A percentile compares a stretch with the other conserved stretches of the same genome.
Conservation (phyloP, 2,888 invertebrate species). For the Eueremaeus valkanovi region DNA sequence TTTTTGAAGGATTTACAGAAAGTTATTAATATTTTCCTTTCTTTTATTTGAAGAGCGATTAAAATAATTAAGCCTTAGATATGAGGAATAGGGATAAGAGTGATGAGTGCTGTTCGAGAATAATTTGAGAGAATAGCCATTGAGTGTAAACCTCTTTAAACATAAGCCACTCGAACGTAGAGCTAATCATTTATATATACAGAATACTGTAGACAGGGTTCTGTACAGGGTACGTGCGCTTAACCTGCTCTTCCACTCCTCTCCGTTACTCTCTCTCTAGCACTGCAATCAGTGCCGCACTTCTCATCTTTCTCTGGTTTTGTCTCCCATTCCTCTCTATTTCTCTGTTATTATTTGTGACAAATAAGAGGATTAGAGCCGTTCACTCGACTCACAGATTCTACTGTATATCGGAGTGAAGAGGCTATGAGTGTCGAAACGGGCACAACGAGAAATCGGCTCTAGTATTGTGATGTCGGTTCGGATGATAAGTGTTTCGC, state of each 20-base stretch:
- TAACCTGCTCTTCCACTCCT: background rate
- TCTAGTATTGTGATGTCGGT: background rate
- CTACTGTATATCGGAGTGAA: constrained; percentile 8
- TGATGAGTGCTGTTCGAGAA: too few species aligned
- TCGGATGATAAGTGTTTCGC: constrained; percentile 5
- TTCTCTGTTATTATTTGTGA: constrained; percentile 36
- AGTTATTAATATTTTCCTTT: background rate
- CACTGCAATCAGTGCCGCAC: constrained; percentile 9
- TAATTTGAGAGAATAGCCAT: background rate
- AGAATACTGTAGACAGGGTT: background rate
- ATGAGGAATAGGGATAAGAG: background rate
- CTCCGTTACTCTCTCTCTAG: background rate
- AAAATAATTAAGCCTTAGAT: constrained; percentile 8
- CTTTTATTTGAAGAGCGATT: background rate
- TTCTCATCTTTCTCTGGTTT: constrained; percentile 29
- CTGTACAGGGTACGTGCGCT: background rate
- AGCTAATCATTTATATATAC: constrained; percentile 33
- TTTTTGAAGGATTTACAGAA: background rate
- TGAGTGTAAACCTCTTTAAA: background rate
- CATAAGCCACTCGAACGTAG: background rate
- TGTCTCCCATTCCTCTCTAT: background rate
- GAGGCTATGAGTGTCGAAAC: background rate
- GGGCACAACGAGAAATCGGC: background rate
- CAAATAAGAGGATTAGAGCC: constrained; percentile 38
- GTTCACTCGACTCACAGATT: constrained; percentile 15